These are phyloP conservation scores for Hycleus phaleratus DNA, from an alignment of 1,140 invertebrate genomes.

Conservation along the genomic window DNA sequence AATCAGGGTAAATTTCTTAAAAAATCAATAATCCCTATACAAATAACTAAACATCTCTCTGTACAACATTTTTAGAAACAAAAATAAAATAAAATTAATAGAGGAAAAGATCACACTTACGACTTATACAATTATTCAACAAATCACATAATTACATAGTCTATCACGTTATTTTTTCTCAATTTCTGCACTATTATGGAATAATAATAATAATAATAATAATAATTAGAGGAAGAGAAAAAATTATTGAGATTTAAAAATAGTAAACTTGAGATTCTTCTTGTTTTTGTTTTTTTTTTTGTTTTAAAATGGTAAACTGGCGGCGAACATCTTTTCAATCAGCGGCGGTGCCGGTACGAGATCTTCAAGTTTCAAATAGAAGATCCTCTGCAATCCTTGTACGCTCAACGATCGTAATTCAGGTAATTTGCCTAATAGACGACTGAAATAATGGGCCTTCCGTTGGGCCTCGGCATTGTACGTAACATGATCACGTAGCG, in stretches of 20 bases:
- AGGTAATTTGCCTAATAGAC: slow-evolving; percentile 81
- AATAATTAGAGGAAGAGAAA: not conserved
- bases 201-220: not conserved
- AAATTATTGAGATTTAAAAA: not conserved
- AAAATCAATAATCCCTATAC: not conserved
- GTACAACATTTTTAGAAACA: too few species aligned
- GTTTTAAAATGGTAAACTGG: slow-evolving; percentile 82
- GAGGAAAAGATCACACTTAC: slow-evolving; percentile 12
- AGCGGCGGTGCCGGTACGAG: slow-evolving; percentile 83
- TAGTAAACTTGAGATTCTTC: not conserved
- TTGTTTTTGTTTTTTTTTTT: not conserved
- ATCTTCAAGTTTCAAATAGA: slow-evolving; percentile 89
- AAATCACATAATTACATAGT: slow-evolving; percentile 24
- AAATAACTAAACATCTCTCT: not conserved
- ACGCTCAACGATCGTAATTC: slow-evolving; percentile 85
- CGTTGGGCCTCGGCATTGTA: slow-evolving; percentile 85
- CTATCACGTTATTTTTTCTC: slow-evolving; percentile 22
- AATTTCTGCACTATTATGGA: not conserved
- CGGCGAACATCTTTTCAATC: slow-evolving; percentile 91
- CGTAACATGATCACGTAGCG: slow-evolving; percentile 87
- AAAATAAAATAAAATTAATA: not conserved
- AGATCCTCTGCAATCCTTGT: slow-evolving; percentile 88
- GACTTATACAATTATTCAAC: slow-evolving; percentile 18
- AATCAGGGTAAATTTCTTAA: not conserved
- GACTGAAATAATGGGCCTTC: slow-evolving; percentile 85